A percentile compares a stretch with the other conserved stretches of the same genome.
Evolutionary conservation across 2,113 vertebrate species (phyloP).

Genomic region (Orcinus orca): DNA sequence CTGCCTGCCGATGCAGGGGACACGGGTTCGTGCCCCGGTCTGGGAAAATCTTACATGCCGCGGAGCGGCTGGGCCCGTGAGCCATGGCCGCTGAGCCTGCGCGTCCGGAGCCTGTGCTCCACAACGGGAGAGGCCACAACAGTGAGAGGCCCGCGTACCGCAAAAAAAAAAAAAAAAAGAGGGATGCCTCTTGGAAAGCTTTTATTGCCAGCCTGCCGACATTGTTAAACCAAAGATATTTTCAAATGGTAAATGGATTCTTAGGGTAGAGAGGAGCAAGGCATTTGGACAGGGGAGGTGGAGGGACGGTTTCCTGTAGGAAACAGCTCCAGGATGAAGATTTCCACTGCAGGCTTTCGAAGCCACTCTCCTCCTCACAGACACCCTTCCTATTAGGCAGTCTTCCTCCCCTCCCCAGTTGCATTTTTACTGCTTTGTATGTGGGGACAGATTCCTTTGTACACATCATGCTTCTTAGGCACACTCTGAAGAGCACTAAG

Average conservation of each 20-base stretch:
- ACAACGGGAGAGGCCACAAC: too few species aligned
- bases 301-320: not conserved
- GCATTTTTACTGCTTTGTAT: not conserved
- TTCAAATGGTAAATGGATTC: not conserved
- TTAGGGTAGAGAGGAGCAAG: not conserved
- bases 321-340: not conserved
- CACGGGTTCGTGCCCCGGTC: too few species aligned
- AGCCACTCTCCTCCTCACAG: not conserved
- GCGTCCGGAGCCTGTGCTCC: too few species aligned
- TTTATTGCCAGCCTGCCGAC: not conserved
- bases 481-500: not conserved
- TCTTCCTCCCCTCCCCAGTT: not conserved
- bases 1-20: too few species aligned
- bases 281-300: not conserved
- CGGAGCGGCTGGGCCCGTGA: too few species aligned
- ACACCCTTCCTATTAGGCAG: not conserved
- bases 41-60: too few species aligned
- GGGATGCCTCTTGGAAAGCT: not conserved
- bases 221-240: slow-evolving; percentile 18
- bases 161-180: not conserved
- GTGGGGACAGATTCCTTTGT: not conserved
- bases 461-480: not conserved
- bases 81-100: too few species aligned
- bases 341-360: not conserved
- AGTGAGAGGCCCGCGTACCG: too few species aligned